Conservation (phyloP, 2,888 invertebrate genomes). For the Eulithis testata region DNA sequence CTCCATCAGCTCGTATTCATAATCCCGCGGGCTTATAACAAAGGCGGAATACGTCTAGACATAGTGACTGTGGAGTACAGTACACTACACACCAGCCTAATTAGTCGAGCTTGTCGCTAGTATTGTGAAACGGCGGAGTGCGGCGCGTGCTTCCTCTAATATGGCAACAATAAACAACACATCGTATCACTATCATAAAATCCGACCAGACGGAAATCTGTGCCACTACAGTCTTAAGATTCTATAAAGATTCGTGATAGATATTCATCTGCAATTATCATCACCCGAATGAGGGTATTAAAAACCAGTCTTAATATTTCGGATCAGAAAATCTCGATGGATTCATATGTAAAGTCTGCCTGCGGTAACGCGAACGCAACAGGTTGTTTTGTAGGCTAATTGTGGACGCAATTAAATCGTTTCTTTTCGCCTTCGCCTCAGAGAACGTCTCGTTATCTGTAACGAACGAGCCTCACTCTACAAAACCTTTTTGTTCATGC, state of each 20-base stretch:
- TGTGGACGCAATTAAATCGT: slow-evolving; percentile 71
- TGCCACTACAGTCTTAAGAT: not conserved
- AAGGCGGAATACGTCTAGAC: slow-evolving; percentile 66
- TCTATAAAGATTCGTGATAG: not conserved
- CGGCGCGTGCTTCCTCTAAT: slow-evolving; percentile 42
- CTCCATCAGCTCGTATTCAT: slow-evolving; percentile 42
- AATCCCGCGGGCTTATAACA: slow-evolving; percentile 47
- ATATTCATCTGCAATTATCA: not conserved
- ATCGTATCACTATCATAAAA: not conserved
- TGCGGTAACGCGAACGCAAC: slow-evolving; percentile 64
- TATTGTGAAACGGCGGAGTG: slow-evolving; percentile 34
- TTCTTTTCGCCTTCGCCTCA: slow-evolving; percentile 63
- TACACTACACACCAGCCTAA: slow-evolving; percentile 50
- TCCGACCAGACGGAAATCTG: not conserved
- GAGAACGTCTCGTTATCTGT: slow-evolving; percentile 62
- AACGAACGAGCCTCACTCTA: slow-evolving; percentile 57
- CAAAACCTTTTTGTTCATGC: slow-evolving; percentile 56
- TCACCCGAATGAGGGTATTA: slow-evolving; percentile 4
- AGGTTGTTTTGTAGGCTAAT: slow-evolving; percentile 76
- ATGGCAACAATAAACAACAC: slow-evolving; percentile 19
- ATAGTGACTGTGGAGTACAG: slow-evolving; percentile 44
- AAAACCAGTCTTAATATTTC: slow-evolving; percentile 14
- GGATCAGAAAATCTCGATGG: slow-evolving; percentile 19
- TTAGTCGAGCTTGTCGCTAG: slow-evolving; percentile 57
- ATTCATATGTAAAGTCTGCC: slow-evolving; percentile 51